Base-by-base conservation (phyloP, 2,888 invertebrate species). In the Philonicus albiceps region DNA sequence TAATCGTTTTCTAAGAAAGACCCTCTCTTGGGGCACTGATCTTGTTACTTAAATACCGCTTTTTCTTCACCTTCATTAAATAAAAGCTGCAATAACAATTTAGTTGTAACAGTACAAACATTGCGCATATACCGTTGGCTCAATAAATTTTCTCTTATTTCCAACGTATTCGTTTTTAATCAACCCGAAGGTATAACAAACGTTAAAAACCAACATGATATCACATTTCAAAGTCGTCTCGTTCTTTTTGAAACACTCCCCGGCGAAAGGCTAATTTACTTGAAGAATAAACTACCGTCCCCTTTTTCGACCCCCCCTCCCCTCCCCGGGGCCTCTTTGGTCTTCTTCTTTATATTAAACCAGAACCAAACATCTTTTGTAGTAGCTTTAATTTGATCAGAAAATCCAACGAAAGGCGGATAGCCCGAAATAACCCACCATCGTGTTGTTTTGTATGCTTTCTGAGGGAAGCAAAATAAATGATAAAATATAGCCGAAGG, bases 401-500 rank as follows among this genome's bases (percentile, higher is more conserved):
- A 64, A 64, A 64, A 64, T 64, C 64, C 22, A 64, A 64, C 19
- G 34, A 72, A 43, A 73, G 73, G 40, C 34, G 30, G 16, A 37
- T 27, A 84, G 43, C 22, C 30, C 84, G 30, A 85, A 83, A 43
- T 73, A 85, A 40, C 40, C 73, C 73, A 73, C 40, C 27, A 84
- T 72, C 37, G 30, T 72, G 84, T 83, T n/a, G n/a, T n/a, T n/a
- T 85, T 85, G 84, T 72, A 31, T 80, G 27, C 80, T 30, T 80
- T 30, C 49, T 7, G 73, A 85, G 30, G 22, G 73, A 74, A 86
- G 74, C 55, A 86, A 74, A 86, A 86, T 75, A 86, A 86, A 86
- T 84, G 86, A 86, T 86, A 84, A 86, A 86, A 84, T 86, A 86
- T 86, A 86, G 55, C 86, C 53, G 76, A 86, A 73, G 86, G 86